Base-by-base conservation (phyloP, 2,797 vertebrate genomes). In the Protosalanx chinensis region DNA sequence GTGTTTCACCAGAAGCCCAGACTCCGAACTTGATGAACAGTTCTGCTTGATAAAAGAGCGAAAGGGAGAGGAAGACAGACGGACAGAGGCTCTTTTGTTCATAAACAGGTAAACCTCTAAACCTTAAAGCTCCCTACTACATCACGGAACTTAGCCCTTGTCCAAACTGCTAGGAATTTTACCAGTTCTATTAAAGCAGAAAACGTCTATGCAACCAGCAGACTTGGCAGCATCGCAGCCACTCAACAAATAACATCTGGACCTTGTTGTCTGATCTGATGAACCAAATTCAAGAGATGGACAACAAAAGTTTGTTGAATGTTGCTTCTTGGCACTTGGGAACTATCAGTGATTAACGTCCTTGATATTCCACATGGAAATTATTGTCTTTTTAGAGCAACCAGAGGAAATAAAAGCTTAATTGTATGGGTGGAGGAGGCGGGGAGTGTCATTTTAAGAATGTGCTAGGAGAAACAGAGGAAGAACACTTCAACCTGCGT, bases 241-340 rank as follows among this genome's bases (percentile, higher is more conserved):
- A 65, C 77, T 84, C 79, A 83, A 91, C 81, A 85, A 90, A 87
- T 77, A 89, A 86, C 91, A 93, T 91, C 89, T 93, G 91, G 89
- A 78, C 74, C 73, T 85, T 57, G 79, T 85, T 85, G 79, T 88
- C 81, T 81, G 81, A 81, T 88, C 77, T 79, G 79, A 77, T 88
- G 84, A 85, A 84, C 81, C 73, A 84, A 86, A 85, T 65, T 69
- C 70, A 81, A 76, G 78, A 83, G 79, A 86, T 74, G 83, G 78
- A 88, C 86, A 88, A 87, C 83, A 92, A 81, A 81, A 70, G 62
- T 83, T 87, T 82, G 82, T 80, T 27, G 64, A 82, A 75, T 80
- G 77, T 87, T 78, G 77, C 81, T 85, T 89, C 80, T 89, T 91
- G 89, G 90, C 88, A 82, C 68, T 68, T 83, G 49, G 51, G 49